Conservation (phyloP, 92 coral and sea anemone species). For the Parazoanthus darwini region DNA sequence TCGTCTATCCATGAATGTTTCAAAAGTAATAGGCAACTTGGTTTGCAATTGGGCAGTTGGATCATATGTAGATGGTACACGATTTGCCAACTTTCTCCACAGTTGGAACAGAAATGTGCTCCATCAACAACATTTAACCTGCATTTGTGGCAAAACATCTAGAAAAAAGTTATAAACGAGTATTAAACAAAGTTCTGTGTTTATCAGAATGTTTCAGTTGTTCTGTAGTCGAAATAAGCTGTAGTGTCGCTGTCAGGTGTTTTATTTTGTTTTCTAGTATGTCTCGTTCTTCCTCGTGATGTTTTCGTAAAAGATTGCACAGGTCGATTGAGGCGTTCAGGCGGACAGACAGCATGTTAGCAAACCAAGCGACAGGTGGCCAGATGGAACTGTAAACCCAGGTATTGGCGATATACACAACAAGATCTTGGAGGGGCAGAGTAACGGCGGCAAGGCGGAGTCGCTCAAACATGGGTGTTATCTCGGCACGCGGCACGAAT, state of each 20-base stretch:
- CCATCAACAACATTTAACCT: constrained; percentile 3
- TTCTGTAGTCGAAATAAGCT: neutral
- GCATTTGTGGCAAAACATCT: constrained; percentile 16
- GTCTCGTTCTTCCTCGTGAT: constrained; percentile 22
- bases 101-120: constrained; percentile 36
- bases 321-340: too few species aligned
- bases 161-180: constrained; percentile 8
- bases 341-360: neutral
- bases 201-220: constrained; percentile 14
- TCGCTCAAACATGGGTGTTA: too few species aligned
- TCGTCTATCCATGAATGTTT: constrained; percentile 18
- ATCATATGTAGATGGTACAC: constrained; percentile 11
- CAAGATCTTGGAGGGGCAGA: too few species aligned
- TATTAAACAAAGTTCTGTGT: constrained; percentile 16
- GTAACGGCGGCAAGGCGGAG: too few species aligned
- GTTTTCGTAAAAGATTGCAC: constrained; percentile 11
- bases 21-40: constrained; percentile 30
- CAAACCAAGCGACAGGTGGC: constrained; percentile 17
- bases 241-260: neutral
- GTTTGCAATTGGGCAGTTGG: constrained; percentile 19
- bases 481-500: too few species aligned
- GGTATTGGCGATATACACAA: neutral
- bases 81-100: constrained; percentile 25
- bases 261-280: neutral
- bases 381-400: neutral